Percentiles rank a stretch among this genome's conserved stretches.
Evolutionary conservation across 2,797 vertebrate genomes (phyloP).

Genomic region (Sebastes iracundus): DNA sequence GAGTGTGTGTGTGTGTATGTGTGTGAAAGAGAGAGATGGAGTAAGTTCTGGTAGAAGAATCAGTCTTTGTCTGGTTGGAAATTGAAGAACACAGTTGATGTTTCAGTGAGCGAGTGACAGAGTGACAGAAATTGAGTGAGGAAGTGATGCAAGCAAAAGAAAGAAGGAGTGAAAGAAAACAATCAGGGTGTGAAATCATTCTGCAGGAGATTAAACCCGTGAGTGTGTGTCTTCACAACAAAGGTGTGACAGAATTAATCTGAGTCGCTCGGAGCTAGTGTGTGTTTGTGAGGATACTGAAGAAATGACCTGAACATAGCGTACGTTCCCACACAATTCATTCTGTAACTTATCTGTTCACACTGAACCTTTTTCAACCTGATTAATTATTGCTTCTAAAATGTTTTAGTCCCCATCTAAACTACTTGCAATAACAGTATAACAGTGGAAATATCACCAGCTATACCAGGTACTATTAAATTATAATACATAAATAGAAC

Average conservation of each 20-base stretch:
- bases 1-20: neutral
- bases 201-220: slow-evolving; percentile 31
- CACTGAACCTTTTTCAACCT: neutral
- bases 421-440: neutral
- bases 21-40: neutral
- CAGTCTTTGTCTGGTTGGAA: slow-evolving; percentile 19
- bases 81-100: slow-evolving; percentile 2
- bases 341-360: neutral
- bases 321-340: neutral
- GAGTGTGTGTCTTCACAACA: slow-evolving; percentile 6
- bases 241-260: slow-evolving; percentile 28
- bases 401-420: neutral
- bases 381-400: neutral
- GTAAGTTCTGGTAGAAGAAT: slow-evolving; percentile 9
- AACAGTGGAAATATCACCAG: neutral
- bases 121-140: slow-evolving; percentile 31
- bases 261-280: neutral
- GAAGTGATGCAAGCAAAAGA: slow-evolving; percentile 54
- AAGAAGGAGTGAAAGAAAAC: slow-evolving; percentile 38
- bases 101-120: slow-evolving; percentile 7
- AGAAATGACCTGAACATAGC: neutral
- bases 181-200: slow-evolving; percentile 40
- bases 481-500: neutral
- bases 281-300: neutral
- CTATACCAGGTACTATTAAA: neutral